Conservation (phyloP, 2,113 vertebrate species). For the Percopsis transmontana region DNA sequence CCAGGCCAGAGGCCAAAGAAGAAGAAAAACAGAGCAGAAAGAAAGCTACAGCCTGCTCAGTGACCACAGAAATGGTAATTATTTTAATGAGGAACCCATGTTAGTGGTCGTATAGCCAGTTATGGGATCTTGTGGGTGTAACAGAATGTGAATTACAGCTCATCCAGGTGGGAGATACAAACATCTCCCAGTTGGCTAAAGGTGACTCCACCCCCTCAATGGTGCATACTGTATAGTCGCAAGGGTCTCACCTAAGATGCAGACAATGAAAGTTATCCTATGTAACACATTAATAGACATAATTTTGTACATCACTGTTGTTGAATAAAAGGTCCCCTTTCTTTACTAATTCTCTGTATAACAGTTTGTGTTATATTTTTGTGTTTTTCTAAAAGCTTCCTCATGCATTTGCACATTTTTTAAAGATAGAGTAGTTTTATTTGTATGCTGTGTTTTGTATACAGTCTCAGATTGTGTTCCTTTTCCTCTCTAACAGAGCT, state of each 20-base stretch:
- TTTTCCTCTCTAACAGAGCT: conserved; percentile 66
- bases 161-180: conserved; percentile 15
- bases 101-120: conserved; percentile 4
- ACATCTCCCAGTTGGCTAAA: background rate
- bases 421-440: too few relatives aligned
- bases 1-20: conserved; percentile 69
- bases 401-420: too few relatives aligned
- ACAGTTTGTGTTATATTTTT: too few relatives aligned
- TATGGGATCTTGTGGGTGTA: background rate
- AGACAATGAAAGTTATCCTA: too few relatives aligned
- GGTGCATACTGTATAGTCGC: background rate
- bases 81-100: conserved; percentile 32
- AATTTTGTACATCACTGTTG: too few relatives aligned
- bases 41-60: conserved; percentile 62
- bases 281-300: too few relatives aligned
- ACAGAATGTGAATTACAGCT: background rate
- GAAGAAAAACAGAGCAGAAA: conserved; percentile 70
- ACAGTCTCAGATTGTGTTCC: background rate
- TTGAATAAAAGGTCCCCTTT: too few relatives aligned
- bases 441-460: background rate
- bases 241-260: too few relatives aligned
- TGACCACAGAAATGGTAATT: conserved; percentile 71
- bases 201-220: background rate
- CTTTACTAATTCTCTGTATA: too few relatives aligned
- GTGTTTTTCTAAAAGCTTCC: too few relatives aligned